These are phyloP conservation scores for Leptopterna dolabrata DNA, from an alignment of 2,888 invertebrate genomes.

Conservation along the genomic window DNA sequence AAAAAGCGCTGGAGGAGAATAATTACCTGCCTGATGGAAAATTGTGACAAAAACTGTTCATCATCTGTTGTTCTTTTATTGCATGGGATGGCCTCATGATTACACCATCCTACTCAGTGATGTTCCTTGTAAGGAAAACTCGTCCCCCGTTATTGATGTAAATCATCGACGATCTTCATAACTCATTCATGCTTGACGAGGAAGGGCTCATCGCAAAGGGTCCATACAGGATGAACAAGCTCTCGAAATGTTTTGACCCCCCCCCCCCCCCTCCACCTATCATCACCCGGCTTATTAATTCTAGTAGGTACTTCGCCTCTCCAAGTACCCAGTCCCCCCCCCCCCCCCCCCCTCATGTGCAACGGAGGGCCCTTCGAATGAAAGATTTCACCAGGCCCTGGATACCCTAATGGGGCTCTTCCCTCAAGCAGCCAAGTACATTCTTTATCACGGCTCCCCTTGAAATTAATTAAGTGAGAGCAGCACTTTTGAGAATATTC, in stretches of 20 bases:
- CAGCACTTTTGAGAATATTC: background rate
- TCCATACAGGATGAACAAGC: background rate
- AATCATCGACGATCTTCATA: no score
- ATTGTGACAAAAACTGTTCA: no score
- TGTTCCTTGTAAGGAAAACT: no score
- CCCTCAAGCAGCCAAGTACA: background rate
- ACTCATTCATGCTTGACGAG: no score
- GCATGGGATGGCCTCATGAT: no score
- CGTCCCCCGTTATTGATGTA: no score
- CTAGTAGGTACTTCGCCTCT: background rate
- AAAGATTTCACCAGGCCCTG: background rate
- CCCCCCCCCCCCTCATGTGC: background rate
- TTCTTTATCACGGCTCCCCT: background rate
- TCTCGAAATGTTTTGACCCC: background rate
- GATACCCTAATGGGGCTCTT: background rate
- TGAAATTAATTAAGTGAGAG: slow-evolving; percentile 8
- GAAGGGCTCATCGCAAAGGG: no score
- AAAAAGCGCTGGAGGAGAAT: no score
- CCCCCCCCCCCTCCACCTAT: background rate
- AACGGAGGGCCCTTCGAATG: background rate
- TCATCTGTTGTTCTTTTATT: no score
- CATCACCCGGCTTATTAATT: background rate
- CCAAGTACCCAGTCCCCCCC: background rate
- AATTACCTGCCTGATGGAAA: no score
- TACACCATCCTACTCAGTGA: no score